A percentile compares a stretch with the other conserved stretches of the same genome.
These are phyloP conservation scores for Brevimyrus niger DNA, from an alignment of 2,113 vertebrate species.

Conservation along the genomic window DNA sequence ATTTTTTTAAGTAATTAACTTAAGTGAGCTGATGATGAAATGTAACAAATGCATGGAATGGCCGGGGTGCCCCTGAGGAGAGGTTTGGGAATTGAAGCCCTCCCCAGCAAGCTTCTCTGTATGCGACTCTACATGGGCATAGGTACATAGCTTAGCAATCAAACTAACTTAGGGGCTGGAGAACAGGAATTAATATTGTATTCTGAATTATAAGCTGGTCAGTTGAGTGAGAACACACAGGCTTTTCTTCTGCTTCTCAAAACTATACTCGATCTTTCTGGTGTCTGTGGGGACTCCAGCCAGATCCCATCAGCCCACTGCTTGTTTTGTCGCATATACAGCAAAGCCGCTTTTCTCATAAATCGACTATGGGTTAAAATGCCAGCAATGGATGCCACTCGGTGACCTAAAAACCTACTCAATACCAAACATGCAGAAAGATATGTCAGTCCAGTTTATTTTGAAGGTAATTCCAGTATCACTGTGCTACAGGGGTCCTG, in stretches of 20 bases:
- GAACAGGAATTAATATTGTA: background rate
- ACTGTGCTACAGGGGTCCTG: background rate
- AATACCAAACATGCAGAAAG: background rate
- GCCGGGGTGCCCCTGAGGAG: background rate
- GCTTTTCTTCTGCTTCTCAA: background rate
- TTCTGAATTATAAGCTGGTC: background rate
- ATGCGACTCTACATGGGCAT: background rate
- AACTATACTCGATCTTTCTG: background rate
- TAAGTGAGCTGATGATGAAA: background rate
- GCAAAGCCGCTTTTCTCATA: background rate
- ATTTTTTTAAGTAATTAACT: background rate
- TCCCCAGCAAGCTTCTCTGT: background rate
- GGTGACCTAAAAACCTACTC: background rate
- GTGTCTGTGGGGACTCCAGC: background rate
- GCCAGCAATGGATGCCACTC: background rate
- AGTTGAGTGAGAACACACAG: background rate
- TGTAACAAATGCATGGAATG: background rate
- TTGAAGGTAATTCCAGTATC: background rate
- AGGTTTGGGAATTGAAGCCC: background rate
- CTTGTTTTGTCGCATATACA: background rate
- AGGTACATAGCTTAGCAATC: background rate
- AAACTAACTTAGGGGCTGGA: background rate
- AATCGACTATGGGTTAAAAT: background rate
- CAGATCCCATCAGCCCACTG: background rate
- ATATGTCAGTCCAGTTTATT: conserved; percentile 4